Conservation (phyloP, 1,140 invertebrate genomes). For the Camponotus pennsylvanicus region DNA sequence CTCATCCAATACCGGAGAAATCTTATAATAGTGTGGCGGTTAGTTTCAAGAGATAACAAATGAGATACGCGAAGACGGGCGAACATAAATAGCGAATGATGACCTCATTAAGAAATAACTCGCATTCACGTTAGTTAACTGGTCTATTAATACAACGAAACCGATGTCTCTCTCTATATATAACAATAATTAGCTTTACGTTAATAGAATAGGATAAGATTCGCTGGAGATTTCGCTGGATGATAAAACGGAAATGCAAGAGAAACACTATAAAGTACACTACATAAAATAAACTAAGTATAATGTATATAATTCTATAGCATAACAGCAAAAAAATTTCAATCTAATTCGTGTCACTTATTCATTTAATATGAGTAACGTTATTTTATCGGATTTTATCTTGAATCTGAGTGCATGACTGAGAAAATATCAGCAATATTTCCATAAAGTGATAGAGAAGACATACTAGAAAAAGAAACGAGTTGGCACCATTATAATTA, state of each 20-base stretch:
- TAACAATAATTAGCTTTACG: constrained; percentile 30
- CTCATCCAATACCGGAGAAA: constrained; percentile 23
- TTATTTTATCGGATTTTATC: too few species aligned
- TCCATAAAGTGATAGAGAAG: too few species aligned
- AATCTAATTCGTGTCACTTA: constrained; percentile 15
- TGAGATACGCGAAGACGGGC: constrained; percentile 28
- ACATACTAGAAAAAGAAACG: too few species aligned
- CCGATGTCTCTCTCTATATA: not conserved
- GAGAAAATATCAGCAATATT: too few species aligned
- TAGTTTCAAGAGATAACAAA: constrained; percentile 21
- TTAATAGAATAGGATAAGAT: not conserved
- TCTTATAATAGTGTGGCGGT: not conserved
- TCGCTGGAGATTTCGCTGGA: constrained; percentile 27
- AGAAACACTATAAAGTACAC: constrained; percentile 19
- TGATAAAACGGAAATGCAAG: not conserved
- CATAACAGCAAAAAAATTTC: constrained; percentile 39
- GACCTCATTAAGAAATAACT: constrained; percentile 38
- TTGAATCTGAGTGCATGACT: too few species aligned
- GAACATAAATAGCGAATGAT: constrained; percentile 19
- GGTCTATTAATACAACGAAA: not conserved
- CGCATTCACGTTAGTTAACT: not conserved
- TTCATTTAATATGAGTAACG: not conserved
- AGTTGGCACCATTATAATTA: too few species aligned
- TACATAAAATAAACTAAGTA: constrained; percentile 38
- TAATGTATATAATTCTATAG: constrained; percentile 23